These are phyloP conservation scores for Drosophila ogumai DNA, from an alignment of 1,140 invertebrate species.

Conservation along the genomic window DNA sequence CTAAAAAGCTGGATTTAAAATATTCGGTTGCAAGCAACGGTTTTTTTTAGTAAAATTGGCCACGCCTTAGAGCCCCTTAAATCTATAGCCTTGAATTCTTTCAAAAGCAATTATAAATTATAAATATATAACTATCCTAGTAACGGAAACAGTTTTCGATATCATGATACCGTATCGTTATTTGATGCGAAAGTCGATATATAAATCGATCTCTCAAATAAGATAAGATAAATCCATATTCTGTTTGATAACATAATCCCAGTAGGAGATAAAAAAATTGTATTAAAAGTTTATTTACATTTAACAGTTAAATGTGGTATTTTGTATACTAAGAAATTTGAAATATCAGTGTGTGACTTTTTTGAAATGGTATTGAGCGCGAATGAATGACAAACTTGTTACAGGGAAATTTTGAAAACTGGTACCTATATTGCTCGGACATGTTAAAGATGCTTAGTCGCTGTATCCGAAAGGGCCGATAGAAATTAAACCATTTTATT, in stretches of 20 bases:
- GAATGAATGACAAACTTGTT: background rate
- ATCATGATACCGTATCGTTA: background rate
- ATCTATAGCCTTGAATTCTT: too few species aligned
- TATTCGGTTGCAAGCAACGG: too few species aligned
- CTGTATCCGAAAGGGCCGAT: too few species aligned
- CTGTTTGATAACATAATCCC: background rate
- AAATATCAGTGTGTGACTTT: background rate
- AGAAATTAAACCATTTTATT: background rate
- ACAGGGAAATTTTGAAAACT: background rate
- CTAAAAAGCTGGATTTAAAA: background rate
- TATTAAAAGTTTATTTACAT: background rate
- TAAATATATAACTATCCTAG: too few species aligned
- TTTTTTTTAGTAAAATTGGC: background rate
- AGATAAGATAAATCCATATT: background rate
- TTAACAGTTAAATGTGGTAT: background rate
- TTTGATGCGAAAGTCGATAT: background rate
- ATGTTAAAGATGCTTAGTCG: background rate
- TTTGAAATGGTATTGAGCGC: background rate
- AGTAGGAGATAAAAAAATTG: too few species aligned
- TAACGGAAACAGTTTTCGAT: background rate
- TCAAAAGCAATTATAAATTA: too few species aligned
- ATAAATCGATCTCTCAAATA: background rate
- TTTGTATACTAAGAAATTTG: background rate
- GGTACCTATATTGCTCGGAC: background rate
- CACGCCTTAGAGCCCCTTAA: too few species aligned